These are phyloP conservation scores for Calypte anna DNA, from an alignment of 2,113 vertebrate genomes.

Conservation along the genomic window DNA sequence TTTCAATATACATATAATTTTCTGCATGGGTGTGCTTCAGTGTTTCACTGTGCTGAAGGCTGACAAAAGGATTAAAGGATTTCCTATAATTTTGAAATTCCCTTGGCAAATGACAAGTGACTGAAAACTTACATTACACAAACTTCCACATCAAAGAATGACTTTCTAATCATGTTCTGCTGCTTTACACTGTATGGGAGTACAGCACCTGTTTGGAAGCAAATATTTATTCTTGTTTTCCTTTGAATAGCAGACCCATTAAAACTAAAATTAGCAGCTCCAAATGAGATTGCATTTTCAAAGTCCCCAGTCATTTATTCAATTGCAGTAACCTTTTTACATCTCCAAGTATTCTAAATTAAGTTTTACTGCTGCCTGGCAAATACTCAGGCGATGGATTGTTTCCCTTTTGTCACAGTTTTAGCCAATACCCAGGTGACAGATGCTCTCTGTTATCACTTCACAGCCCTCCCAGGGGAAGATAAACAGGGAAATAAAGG, in stretches of 20 bases:
- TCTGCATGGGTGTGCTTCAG: neutral
- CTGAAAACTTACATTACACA: neutral
- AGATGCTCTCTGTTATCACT: too few species aligned
- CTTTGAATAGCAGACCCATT: neutral
- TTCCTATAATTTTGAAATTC: neutral
- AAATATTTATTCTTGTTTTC: slow-evolving; percentile 30
- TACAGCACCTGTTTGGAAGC: neutral
- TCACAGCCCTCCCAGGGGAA: too few species aligned
- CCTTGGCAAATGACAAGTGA: neutral
- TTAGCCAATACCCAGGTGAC: too few species aligned
- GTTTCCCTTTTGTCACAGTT: neutral
- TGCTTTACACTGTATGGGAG: neutral
- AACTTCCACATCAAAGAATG: slow-evolving; percentile 33
- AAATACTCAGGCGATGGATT: neutral
- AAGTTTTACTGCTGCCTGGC: neutral
- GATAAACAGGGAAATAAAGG: too few species aligned
- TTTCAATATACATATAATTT: neutral
- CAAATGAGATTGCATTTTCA: neutral
- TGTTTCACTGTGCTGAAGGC: neutral
- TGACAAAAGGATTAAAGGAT: neutral
- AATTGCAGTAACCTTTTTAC: neutral
- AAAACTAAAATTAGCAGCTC: slow-evolving; percentile 1
- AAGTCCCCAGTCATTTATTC: neutral
- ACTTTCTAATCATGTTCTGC: neutral
- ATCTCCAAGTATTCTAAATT: neutral